These are phyloP conservation scores for Anorthoa munda DNA, from an alignment of 2,888 invertebrate species.

Conservation along the genomic window DNA sequence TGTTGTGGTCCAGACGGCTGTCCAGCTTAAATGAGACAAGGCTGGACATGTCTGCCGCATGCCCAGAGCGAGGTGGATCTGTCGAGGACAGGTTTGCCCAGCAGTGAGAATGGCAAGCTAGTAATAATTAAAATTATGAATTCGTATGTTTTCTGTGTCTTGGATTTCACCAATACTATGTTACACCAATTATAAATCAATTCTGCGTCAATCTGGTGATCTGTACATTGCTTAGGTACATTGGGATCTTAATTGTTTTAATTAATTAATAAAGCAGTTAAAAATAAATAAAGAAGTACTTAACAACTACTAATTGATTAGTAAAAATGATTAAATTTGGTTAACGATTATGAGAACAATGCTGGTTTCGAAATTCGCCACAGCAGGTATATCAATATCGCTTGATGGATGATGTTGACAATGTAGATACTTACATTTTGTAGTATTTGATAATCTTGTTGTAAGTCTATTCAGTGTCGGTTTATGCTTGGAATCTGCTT, in stretches of 20 bases:
- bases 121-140: not conserved
- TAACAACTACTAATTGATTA: too few relatives aligned
- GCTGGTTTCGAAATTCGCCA: not conserved
- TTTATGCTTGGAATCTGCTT: constrained; percentile 71
- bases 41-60: too few relatives aligned
- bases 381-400: not conserved
- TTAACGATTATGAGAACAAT: not conserved
- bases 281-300: not conserved
- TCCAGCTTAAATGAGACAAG: too few relatives aligned
- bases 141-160: not conserved
- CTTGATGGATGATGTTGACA: not conserved
- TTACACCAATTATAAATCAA: not conserved
- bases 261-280: not conserved
- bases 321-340: too few relatives aligned
- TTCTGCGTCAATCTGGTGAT: not conserved
- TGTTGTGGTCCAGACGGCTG: too few relatives aligned
- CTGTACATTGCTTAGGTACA: too few relatives aligned
- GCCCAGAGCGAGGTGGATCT: too few relatives aligned
- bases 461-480: constrained; percentile 69
- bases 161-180: not conserved
- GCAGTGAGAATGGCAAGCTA: too few relatives aligned
- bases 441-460: constrained; percentile 71
- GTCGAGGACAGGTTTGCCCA: too few relatives aligned
- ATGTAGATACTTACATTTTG: constrained; percentile 74
- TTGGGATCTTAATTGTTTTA: not conserved